Base-by-base conservation (phyloP, 1,140 invertebrate genomes). In the Tetramorium parvispinum region DNA sequence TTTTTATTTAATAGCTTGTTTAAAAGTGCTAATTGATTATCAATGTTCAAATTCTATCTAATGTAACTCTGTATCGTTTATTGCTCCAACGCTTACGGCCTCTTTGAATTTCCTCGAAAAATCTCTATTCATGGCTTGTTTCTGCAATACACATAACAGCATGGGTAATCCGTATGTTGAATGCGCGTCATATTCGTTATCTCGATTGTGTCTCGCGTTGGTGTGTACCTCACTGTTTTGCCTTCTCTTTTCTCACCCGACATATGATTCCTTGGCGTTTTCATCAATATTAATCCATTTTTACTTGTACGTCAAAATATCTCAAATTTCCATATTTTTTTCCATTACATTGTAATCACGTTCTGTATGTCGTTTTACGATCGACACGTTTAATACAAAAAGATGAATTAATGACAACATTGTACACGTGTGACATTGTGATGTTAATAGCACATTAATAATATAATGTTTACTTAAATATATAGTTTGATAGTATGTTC, bases 261-360 rank as follows among this genome's bases (percentile, higher is more conserved):
- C 18, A 21, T 32, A 18, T 46, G 46, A 79, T 49, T 16, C 46
- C n/a, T 49, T 43, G 18, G 6, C 18, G 10, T 78, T 65, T 66
- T 82, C 18, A 11, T n/a, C 18, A 21, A 51, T 73, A 37, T 73
- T 82, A 82, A 82, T 82, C 40, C 65, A 40, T 46, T 81, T 32
- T 55, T 40, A 66, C 1, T 40, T 32, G 65, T 51, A 82, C 16
- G 37, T 46, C 11, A 73, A 24, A 24, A 32, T 57, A 43, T 11
- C 11, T 51, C 21, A 82, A 70, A 82, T 82, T 70, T 57, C 21
- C 7, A 21, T 11, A 13, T 2, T 40, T 61, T 63, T 46, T 46
- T 46, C 11, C 11, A 46, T 46, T 46, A 46, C 8, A 46, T 46
- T 46, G 1, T 46, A 11, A 46, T 46, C 43, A 2, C 43, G 18